Base-by-base conservation (phyloP, 2,113 vertebrate species). In the Tachysurus vachellii region DNA sequence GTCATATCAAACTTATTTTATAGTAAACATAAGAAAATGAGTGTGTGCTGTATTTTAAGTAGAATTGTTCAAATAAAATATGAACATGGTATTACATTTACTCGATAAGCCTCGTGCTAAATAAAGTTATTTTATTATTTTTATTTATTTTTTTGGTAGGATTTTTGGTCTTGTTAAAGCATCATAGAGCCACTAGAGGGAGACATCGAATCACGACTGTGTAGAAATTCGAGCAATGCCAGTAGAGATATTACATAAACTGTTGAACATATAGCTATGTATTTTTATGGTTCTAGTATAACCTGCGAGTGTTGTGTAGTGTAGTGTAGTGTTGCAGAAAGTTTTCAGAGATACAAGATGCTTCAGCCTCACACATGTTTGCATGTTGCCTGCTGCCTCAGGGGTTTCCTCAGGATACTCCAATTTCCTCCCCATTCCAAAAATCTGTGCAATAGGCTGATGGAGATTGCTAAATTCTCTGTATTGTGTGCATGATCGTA, bases 101-200 rank as follows among this genome's bases (percentile, higher is more conserved):
- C 10, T 68, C 3, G 28, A 64, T 42, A 31, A 14, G 13, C 36
- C 1, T 75, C 54, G 44, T 82, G 42, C 42, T 44, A 42, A 36
- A 54, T 50, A 9, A 26, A 5, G 1, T 31, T 10, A 11, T 76
- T 47, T 12, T 28, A 54, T 4, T 26, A 53, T 77, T n/a, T n/a
- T 44, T 4, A 5, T 13, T 5, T 4, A 12, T 54, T 10, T 85
- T 36, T 36, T 36, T 36, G 1, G 2, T 36, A n/a, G n/a, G n/a
- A 47, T 50, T 50, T 50, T 50, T 7, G 8, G 47, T 50, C 47
- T 50, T 50, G 47, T 56, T 44, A 86, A 87, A 89, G 90, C 73
- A 85, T 84, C 89, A 88, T 87, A 85, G 80, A 8, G 80, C 12
- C 94, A 91, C 88, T 79, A 94, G 95, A 89, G 88, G 93, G 92